These are phyloP conservation scores for Uloborus plumipes DNA, from an alignment of 2,888 invertebrate genomes.

Conservation along the genomic window DNA sequence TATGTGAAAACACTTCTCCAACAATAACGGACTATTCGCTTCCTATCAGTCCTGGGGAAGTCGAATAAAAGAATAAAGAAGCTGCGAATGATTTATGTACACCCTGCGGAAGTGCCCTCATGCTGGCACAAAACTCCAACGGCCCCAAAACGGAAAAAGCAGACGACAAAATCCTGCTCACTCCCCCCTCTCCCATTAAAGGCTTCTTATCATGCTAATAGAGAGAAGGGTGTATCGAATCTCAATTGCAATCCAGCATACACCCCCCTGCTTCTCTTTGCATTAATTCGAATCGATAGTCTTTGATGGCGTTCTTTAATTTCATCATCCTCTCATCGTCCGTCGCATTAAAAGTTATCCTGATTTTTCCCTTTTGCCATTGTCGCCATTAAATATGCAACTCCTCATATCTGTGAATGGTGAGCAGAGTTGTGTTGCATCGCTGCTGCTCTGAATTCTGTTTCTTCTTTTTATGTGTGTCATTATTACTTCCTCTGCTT, in stretches of 20 bases:
- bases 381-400: constrained; percentile 41
- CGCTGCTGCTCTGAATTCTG: no score
- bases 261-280: neutral
- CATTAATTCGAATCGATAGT: constrained; percentile 33
- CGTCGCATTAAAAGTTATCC: constrained; percentile 1
- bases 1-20: no score
- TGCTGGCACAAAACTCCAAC: no score
- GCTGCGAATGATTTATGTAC: no score
- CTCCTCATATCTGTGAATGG: no score
- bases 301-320: constrained; percentile 38
- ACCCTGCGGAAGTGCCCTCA: no score
- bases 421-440: no score
- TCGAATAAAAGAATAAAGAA: no score
- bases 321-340: constrained; percentile 29
- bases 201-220: constrained; percentile 53
- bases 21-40: no score
- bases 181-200: constrained; percentile 33
- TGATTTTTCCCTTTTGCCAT: neutral
- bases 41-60: no score
- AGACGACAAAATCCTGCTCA: constrained; percentile 34
- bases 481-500: no score
- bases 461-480: no score
- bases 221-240: constrained; percentile 22
- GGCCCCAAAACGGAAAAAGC: constrained; percentile 24
- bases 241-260: neutral